Percentiles rank a stretch among this genome's conserved stretches.
These are phyloP conservation scores for Centropristis striata DNA, from an alignment of 2,113 vertebrate genomes.

Conservation along the genomic window DNA sequence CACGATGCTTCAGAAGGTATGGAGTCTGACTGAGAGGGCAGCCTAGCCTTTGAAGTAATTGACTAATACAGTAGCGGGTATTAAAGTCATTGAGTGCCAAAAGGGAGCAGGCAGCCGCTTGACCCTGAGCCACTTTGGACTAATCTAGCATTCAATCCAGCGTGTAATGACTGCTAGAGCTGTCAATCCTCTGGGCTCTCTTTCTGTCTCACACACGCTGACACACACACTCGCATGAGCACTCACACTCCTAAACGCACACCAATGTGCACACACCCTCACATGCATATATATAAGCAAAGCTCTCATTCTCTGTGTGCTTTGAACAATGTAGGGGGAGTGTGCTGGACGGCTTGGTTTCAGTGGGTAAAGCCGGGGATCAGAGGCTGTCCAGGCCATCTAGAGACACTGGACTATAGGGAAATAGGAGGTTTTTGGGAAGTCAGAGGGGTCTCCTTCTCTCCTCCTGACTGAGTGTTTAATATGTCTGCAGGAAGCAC, in stretches of 20 bases:
- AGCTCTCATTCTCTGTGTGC: slow-evolving; percentile 17
- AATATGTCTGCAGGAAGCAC: slow-evolving; percentile 67
- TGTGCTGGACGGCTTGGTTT: slow-evolving; percentile 36
- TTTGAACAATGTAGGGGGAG: slow-evolving; percentile 70
- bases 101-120: slow-evolving; percentile 99
- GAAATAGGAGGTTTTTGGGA: background rate
- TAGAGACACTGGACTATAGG: background rate
- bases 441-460: slow-evolving; percentile 15
- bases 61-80: slow-evolving; percentile 99
- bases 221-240: slow-evolving; percentile 12
- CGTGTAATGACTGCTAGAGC: slow-evolving; percentile 99
- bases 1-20: slow-evolving; percentile 57
- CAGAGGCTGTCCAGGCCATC: slow-evolving; percentile 38
- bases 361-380: slow-evolving; percentile 38
- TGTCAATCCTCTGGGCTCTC: slow-evolving; percentile 98
- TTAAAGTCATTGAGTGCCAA: slow-evolving; percentile 99
- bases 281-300: slow-evolving; percentile 43
- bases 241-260: slow-evolving; percentile 15
- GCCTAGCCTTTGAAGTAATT: slow-evolving; percentile 97
- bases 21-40: slow-evolving; percentile 84
- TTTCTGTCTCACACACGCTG: slow-evolving; percentile 85
- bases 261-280: slow-evolving; percentile 15
- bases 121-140: slow-evolving; percentile 99
- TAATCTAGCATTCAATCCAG: slow-evolving; percentile 99
- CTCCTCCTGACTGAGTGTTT: slow-evolving; percentile 73